A percentile compares a stretch with the other conserved stretches of the same genome.
Conservation (phyloP, 2,888 invertebrate species). For the Folsomia manolachei region DNA sequence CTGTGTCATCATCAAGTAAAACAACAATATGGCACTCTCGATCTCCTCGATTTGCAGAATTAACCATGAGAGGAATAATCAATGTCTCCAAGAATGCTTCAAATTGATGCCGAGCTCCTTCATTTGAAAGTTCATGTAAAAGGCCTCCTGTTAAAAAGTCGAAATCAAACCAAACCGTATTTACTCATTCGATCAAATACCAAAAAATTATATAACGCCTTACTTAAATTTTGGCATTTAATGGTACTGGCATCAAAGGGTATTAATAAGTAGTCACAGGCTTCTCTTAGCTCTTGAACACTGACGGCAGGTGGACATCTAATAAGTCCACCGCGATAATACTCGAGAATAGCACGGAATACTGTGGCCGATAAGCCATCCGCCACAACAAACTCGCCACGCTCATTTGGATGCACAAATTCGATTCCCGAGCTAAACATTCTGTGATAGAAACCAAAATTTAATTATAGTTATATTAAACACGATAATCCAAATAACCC, state of each 20-base stretch:
- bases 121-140: constrained; percentile 96
- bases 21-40: constrained; percentile 97
- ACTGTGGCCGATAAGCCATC: constrained; percentile 94
- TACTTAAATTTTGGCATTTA: constrained; percentile 91
- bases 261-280: constrained; percentile 95
- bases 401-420: constrained; percentile 89
- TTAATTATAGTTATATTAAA: neutral
- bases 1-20: constrained; percentile 88
- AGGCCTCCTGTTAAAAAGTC: constrained; percentile 71
- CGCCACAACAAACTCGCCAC: constrained; percentile 95
- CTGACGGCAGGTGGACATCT: constrained; percentile 93
- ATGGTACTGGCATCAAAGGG: constrained; percentile 95
- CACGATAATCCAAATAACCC: neutral
- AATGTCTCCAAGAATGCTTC: constrained; percentile 92
- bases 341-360: constrained; percentile 92
- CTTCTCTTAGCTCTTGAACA: constrained; percentile 94
- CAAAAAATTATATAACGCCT: constrained; percentile 54
- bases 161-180: no score
- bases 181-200: constrained; percentile 15
- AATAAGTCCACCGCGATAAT: constrained; percentile 85
- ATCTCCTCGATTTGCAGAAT: constrained; percentile 88
- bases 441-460: constrained; percentile 56
- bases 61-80: constrained; percentile 94
- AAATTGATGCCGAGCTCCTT: constrained; percentile 97
- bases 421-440: constrained; percentile 93